Percentiles rank a stretch among this genome's conserved stretches.
Evolutionary conservation across 2,797 vertebrate species (phyloP).

Genomic region (Tachyglossus aculeatus): DNA sequence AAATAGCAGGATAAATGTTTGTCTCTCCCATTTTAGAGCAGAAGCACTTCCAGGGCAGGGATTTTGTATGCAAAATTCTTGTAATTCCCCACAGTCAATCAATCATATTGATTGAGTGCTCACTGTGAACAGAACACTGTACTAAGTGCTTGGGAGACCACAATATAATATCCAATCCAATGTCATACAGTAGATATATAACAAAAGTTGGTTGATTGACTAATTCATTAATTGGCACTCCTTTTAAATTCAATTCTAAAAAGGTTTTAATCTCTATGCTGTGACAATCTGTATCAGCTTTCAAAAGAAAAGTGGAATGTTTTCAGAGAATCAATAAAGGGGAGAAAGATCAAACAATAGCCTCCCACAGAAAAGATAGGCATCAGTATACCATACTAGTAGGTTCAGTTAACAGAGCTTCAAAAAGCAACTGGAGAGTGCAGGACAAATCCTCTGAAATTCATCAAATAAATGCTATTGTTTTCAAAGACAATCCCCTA

Average conservation of each 20-base stretch:
- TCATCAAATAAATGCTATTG: neutral
- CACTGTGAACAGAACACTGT: no score
- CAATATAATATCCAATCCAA: no score
- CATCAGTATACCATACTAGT: neutral
- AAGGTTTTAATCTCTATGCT: constrained; percentile 12
- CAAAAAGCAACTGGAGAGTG: neutral
- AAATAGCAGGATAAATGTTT: no score
- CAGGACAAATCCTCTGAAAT: neutral
- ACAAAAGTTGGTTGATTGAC: no score
- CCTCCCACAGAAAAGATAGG: neutral
- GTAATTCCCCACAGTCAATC: no score
- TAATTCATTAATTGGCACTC: neutral
- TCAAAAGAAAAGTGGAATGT: neutral
- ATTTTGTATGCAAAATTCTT: no score
- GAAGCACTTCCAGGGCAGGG: no score
- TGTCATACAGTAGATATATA: no score
- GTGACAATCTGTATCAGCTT: neutral
- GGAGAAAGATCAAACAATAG: neutral
- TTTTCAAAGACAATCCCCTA: neutral
- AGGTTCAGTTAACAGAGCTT: no score
- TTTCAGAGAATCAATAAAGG: constrained; percentile 28
- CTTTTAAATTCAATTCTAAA: neutral
- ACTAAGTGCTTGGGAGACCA: no score
- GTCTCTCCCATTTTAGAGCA: no score
- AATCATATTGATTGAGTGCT: no score